These are phyloP conservation scores for Thereva nobilitata DNA, from an alignment of 2,888 invertebrate genomes.

Conservation along the genomic window DNA sequence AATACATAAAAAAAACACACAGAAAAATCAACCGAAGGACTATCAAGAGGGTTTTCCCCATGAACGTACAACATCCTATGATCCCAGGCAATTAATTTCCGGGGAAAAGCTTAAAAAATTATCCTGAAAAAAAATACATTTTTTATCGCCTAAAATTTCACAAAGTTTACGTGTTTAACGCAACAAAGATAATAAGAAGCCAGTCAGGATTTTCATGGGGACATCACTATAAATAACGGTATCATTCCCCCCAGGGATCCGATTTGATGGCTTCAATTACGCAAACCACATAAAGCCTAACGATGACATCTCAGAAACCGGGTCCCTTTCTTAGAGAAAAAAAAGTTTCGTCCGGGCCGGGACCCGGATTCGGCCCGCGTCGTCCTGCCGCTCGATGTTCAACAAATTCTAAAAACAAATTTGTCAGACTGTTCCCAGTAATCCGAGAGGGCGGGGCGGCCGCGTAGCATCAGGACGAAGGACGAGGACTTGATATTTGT, in stretches of 20 bases:
- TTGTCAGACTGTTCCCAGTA: background rate
- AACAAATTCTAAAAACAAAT: slow-evolving; percentile 20
- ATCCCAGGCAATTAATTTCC: no score
- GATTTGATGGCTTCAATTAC: slow-evolving; percentile 26
- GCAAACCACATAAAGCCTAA: slow-evolving; percentile 12
- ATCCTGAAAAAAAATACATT: no score
- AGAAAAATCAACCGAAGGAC: no score
- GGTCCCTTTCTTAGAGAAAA: slow-evolving; percentile 21
- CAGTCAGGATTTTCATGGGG: background rate
- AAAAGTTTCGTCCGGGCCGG: no score
- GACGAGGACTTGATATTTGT: background rate
- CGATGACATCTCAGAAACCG: slow-evolving; percentile 1
- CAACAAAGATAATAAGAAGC: no score
- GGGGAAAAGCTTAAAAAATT: no score
- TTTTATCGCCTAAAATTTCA: no score
- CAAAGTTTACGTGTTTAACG: no score
- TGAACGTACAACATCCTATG: no score
- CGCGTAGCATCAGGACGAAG: background rate
- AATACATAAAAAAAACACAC: no score
- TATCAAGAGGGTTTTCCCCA: no score
- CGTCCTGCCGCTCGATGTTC: background rate
- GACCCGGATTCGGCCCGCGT: no score
- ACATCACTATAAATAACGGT: slow-evolving; percentile 10
- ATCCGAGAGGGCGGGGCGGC: slow-evolving; percentile 17
- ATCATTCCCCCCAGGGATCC: slow-evolving; percentile 12